These are phyloP conservation scores for Archips crataeganus DNA, from an alignment of 2,888 invertebrate genomes.

Conservation along the genomic window DNA sequence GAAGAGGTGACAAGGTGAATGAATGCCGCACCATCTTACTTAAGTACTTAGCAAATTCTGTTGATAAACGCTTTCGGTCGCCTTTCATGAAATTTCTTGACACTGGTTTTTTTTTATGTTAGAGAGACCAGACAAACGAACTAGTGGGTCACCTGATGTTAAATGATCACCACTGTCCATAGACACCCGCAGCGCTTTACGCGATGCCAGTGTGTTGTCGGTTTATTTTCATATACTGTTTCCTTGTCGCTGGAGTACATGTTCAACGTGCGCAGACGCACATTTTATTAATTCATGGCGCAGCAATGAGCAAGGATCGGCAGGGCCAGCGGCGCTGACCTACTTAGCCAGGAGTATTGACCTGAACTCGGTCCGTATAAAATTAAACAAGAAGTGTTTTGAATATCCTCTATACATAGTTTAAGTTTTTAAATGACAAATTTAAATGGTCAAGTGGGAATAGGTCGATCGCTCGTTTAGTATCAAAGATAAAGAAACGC, in stretches of 20 bases:
- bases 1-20: too few species aligned
- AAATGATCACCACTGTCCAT: too few species aligned
- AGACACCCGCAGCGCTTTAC: too few species aligned
- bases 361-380: constrained; percentile 60
- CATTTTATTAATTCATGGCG: constrained; percentile 35
- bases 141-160: too few species aligned
- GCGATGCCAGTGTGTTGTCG: too few species aligned
- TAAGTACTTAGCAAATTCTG: neutral
- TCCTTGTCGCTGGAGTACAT: neutral
- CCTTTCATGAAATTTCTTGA: neutral
- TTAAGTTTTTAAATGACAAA: neutral
- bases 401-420: constrained; percentile 27
- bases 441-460: neutral
- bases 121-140: too few species aligned
- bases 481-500: neutral
- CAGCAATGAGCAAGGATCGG: constrained; percentile 48
- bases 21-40: too few species aligned
- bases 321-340: constrained; percentile 61
- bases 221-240: constrained; percentile 8
- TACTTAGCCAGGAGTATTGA: constrained; percentile 68
- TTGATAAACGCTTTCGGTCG: neutral
- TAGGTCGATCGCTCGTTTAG: neutral
- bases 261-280: constrained; percentile 19
- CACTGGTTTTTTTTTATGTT: neutral
- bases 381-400: constrained; percentile 62